These are phyloP conservation scores for Stigmatopora argus DNA, from an alignment of 2,113 vertebrate genomes.

Conservation along the genomic window DNA sequence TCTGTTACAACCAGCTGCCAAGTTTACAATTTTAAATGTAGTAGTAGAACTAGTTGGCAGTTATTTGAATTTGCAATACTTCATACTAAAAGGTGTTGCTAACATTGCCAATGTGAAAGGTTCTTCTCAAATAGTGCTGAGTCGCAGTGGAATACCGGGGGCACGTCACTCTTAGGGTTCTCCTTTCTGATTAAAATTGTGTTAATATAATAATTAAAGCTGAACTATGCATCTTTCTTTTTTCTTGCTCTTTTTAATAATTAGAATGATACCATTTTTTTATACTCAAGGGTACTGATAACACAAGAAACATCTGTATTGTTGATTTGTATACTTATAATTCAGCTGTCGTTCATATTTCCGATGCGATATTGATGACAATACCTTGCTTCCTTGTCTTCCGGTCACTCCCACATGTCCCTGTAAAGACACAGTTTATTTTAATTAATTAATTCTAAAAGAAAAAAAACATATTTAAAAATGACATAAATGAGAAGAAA, in stretches of 20 bases:
- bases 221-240: too few species aligned
- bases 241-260: too few species aligned
- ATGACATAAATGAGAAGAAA: constrained; percentile 10
- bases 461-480: constrained; percentile 31
- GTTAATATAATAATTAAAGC: too few species aligned
- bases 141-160: too few species aligned
- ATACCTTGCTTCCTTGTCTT: constrained; percentile 66
- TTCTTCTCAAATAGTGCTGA: too few species aligned
- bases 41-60: background rate
- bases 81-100: background rate
- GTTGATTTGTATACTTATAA: constrained; percentile 16
- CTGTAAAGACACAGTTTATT: constrained; percentile 57
- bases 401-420: constrained; percentile 68
- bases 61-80: background rate
- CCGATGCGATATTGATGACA: constrained; percentile 19
- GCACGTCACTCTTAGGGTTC: too few species aligned
- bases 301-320: background rate
- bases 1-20: too few species aligned
- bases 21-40: too few species aligned
- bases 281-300: too few species aligned
- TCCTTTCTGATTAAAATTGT: too few species aligned
- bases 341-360: constrained; percentile 19
- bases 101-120: background rate
- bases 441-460: constrained; percentile 36
- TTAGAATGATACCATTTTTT: too few species aligned